These are phyloP conservation scores for Gymnothorax javanicus DNA, from an alignment of 2,797 vertebrate genomes.

Conservation along the genomic window DNA sequence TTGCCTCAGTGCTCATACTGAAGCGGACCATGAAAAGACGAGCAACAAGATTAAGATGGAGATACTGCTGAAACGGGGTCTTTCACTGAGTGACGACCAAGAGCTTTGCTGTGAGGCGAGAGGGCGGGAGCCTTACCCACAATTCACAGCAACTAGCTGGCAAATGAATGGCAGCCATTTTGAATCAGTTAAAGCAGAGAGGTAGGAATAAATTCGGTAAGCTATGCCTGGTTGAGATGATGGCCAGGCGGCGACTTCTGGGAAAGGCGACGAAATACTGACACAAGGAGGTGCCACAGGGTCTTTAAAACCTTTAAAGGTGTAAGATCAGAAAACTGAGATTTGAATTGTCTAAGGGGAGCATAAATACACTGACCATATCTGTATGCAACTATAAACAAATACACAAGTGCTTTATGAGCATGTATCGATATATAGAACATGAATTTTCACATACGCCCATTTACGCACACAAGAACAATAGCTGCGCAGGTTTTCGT, in stretches of 20 bases:
- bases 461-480: neutral
- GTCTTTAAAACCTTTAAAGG: neutral
- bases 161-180: too few species aligned
- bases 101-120: too few species aligned
- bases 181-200: neutral
- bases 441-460: too few species aligned
- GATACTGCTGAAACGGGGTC: too few species aligned
- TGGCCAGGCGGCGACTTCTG: neutral
- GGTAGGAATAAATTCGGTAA: neutral
- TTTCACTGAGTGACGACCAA: too few species aligned
- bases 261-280: neutral
- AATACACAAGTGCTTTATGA: too few species aligned
- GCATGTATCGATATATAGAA: neutral
- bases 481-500: slow-evolving; percentile 22
- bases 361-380: neutral
- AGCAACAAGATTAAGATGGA: neutral
- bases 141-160: too few species aligned
- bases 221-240: neutral
- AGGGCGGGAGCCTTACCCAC: too few species aligned
- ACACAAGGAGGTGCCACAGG: neutral
- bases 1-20: neutral
- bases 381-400: too few species aligned
- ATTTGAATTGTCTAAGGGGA: too few species aligned
- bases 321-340: too few species aligned
- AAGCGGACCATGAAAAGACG: neutral